These are phyloP conservation scores for Drosophila seguyi DNA, from an alignment of 1,140 invertebrate genomes.

Conservation along the genomic window DNA sequence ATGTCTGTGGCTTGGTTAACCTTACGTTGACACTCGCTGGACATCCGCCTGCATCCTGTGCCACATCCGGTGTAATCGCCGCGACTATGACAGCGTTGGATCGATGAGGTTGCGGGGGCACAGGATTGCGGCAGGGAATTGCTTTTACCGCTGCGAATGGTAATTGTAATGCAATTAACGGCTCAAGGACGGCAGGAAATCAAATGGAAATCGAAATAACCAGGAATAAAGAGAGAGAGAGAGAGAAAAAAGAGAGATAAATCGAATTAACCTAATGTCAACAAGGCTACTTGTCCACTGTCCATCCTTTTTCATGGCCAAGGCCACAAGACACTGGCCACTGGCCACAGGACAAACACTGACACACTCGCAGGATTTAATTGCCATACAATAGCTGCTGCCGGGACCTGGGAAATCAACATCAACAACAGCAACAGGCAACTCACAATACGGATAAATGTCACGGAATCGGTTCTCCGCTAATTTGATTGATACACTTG, in stretches of 20 bases:
- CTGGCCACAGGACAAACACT: neutral
- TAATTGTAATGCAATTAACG: constrained; percentile 70
- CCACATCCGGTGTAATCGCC: no score
- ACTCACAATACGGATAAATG: constrained; percentile 12
- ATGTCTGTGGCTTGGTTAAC: no score
- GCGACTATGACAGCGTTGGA: constrained; percentile 14
- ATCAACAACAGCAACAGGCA: neutral
- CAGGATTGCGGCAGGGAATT: no score
- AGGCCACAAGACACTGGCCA: neutral
- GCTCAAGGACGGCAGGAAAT: constrained; percentile 50
- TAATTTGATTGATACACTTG: constrained; percentile 46
- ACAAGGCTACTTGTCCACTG: neutral
- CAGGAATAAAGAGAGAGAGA: constrained; percentile 3
- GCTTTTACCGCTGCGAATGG: neutral
- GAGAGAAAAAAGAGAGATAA: constrained; percentile 25
- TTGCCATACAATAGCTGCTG: constrained; percentile 22
- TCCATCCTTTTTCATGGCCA: neutral
- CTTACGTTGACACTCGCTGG: no score
- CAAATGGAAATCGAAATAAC: constrained; percentile 42
- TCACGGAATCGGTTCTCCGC: constrained; percentile 7
- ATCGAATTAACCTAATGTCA: constrained; percentile 58
- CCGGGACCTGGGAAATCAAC: neutral
- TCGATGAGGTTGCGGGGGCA: constrained; percentile 27
- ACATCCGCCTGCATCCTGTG: no score
- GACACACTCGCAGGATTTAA: constrained; percentile 14